phyloP scores from a whole-genome alignment of 2,888 invertebrate genomes.

The Melinopterus prodromus region DNA sequence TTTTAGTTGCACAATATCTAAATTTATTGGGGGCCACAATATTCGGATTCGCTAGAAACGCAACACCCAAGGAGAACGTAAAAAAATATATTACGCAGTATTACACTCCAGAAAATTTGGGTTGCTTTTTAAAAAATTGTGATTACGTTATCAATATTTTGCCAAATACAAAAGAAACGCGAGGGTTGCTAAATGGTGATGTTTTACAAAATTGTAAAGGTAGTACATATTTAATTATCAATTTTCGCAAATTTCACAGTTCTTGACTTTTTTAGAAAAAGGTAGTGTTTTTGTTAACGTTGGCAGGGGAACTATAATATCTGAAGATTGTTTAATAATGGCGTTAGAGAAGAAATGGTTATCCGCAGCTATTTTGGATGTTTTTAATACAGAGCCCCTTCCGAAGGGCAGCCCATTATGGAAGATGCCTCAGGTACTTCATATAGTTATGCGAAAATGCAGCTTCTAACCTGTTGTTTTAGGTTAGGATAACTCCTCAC shows the following conservation, averaged over 20 bases:
- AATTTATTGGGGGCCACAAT: constrained; percentile 32
- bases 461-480: constrained; percentile 30
- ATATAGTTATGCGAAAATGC: constrained; percentile 7
- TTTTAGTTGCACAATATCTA: constrained; percentile 32
- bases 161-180: constrained; percentile 63
- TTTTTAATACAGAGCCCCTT: constrained; percentile 65
- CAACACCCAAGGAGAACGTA: constrained; percentile 10
- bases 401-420: constrained; percentile 61
- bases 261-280: constrained; percentile 47
- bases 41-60: constrained; percentile 37
- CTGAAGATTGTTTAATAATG: constrained; percentile 61
- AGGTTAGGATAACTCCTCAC: constrained; percentile 63
- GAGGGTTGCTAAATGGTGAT: constrained; percentile 61
- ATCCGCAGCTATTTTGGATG: constrained; percentile 66
- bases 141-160: constrained; percentile 66
- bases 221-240: constrained; percentile 39
- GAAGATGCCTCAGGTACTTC: constrained; percentile 61
- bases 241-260: not conserved
- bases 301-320: constrained; percentile 66
- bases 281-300: constrained; percentile 66
- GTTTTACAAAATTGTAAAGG: constrained; percentile 61
- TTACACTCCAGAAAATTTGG: constrained; percentile 44
- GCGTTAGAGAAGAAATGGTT: constrained; percentile 65
- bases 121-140: constrained; percentile 58
- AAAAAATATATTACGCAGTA: constrained; percentile 21